Evolutionary conservation across 2,113 vertebrate genomes (phyloP), one percentile per base, ranked within the genome.

Genomic region (Myotis yumanensis): DNA sequence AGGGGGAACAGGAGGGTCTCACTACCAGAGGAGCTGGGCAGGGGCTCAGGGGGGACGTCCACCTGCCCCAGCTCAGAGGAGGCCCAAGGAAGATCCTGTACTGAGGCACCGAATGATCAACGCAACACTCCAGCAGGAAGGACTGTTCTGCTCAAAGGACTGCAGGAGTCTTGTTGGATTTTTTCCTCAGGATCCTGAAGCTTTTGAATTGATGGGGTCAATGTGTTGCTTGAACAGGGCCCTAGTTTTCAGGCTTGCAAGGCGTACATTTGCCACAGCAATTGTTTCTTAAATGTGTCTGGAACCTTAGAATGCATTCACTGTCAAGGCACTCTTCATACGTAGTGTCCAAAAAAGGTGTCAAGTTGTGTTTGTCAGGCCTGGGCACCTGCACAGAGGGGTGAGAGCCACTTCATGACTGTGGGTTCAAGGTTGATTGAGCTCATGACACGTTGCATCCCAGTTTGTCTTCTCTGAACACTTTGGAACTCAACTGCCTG

Each of bases 381-480:
- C 75, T 4, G 5, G 16, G 32, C n/a, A 12, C 32, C 22, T 28
- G 51, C n/a, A 17, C 43, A 30, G 62, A 12, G 30, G 43, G 4
- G 2, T 28, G 35, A 54, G 12, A 25, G 37, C 16, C 73, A 20
- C 77, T 52, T 40, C 40, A 2, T 28, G 77, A 11, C 30, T 8
- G 8, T 30, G 5, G n/a, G 51, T 4, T 20, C 46, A 18, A 9
- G 30, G 28, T 28, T 32, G 18, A 11, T 11, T 8, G 0, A 28
- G 7, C 12, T 11, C 18, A 35, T 68, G 9, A 22, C 5, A 17
- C 0, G 0, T 2, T 18, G 15, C 25, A 7, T 17, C 52, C 25
- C 3, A 30, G n/a, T 46, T 32, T 37, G 8, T 88, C 3, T 5
- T 72, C 62, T 77, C 80, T 17, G 1, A 23, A 7, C n/a, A 22